Base-by-base conservation (phyloP, 1,140 invertebrate genomes). In the Camponotus floridanus region DNA sequence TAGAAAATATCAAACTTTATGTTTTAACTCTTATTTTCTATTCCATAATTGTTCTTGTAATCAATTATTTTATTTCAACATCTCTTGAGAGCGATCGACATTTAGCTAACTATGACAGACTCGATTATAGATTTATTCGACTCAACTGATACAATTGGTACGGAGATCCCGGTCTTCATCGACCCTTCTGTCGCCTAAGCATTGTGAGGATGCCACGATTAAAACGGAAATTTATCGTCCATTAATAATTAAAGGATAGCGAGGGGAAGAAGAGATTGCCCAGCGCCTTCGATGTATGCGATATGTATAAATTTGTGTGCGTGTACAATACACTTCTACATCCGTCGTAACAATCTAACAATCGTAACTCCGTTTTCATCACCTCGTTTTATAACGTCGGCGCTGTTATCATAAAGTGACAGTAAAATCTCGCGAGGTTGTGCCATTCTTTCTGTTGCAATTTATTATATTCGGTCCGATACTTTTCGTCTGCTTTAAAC, bases 161-260 rank as follows among this genome's bases (percentile, higher is more conserved):
- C 67, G 39, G 78, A 88, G 84, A 88, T 86, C 73, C 80, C 76
- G 85, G 76, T 68, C 78, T 83, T 70, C 64, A 78, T 87, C 48
- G 88, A 86, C 48, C 71, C 61, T 48, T 62, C 57, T 55, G 33
- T 51, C 26, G 33, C 31, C 26, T 65, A 48, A 71, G 42, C 45
- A 42, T 70, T 79, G 51, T 55, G 33, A 71, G 85, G 42, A 78
- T 36, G 70, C 39, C 21, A 6, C 79, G 48, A 87, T 90, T 86
- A 78, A 85, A 76, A 73, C 76, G 21, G 80, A 85, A 87, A 89
- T 90, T 90, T 90, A 89, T 76, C 55, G 61, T 42, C 51, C 65
- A 84, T 90, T 90, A 87, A 90, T 89, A 87, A 90, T 87, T 76
- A 87, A 81, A 85, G 81, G 4, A 68, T 80, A 62, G 70, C 59